Base-by-base conservation (phyloP, 2,797 vertebrate species). In the Synaphobranchus kaupii region DNA sequence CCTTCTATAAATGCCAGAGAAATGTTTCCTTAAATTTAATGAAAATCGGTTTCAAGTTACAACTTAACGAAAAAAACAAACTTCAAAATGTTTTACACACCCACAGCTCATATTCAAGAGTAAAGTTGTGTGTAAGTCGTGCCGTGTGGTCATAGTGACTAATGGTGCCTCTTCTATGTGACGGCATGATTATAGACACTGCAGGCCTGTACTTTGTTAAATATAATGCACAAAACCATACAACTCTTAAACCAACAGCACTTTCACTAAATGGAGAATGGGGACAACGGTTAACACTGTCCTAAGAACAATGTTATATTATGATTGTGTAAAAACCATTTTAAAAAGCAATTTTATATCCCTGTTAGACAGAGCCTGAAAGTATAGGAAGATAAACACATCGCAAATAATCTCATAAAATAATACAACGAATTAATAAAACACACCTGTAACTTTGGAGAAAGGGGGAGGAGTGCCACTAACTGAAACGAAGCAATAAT, bases 231-330 rank as follows among this genome's bases (percentile, higher is more conserved):
- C 17, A 78, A 47, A 44, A 78, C n/a, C n/a, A 13, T 10, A 31
- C 0, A 71, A 71, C n/a, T 47, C 31, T 3, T 31, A 68, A 39
- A 39, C 12, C 71, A 34, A 76, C 34, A 76, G 71, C 1, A 63
- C 63, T 68, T 28, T 68, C 63, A 10, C 25, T 10, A 68, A 95
- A 95, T 95, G 95, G 94, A 93, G 96, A 96, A 96, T 96, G 95
- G 95, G 93, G 94, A 93, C 87, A 84, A 92, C 94, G 96, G 96
- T 96, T 96, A 96, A 96, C 95, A 94, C 93, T 90, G 90, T 93
- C 92, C 94, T 13, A 28, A n/a, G 7, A 28, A 7, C 22, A 68
- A 44, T 44, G 7, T 12, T 1, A 9, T 1, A 71, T 31, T 34
- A 71, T 34, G 2, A 15, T 44, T 20, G 15, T 8, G 13, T 4